Base-by-base conservation (phyloP, 2,888 invertebrate species). In the Epinotia brunnichana region DNA sequence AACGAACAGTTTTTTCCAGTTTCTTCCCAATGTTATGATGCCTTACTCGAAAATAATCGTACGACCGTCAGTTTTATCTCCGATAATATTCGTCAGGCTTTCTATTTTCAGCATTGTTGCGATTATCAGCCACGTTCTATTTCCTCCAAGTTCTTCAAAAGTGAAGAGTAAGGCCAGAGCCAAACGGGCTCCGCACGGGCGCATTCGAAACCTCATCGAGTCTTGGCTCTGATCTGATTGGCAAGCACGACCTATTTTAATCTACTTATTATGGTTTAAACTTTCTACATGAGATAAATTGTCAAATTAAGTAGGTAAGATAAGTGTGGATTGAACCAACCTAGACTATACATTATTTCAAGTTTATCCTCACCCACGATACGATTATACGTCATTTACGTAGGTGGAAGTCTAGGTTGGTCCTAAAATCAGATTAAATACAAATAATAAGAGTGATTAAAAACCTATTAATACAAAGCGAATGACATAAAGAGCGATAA, bases 81-180 rank as follows among this genome's bases (percentile, higher is more conserved):
- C 35, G 7, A 9, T 64, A 35, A 9, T 9, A 35, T 51, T 41
- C 9, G 9, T 21, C 7, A 13, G 24, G 51, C 62, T 56, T 67
- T 53, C 44, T 67, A 60, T 67, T 67, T n/a, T 67, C 59, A 19
- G n/a, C 21, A 5, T 48, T 48, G 57, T 67, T 67, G 56, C 61
- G 54, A 41, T 35, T 62, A 35, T 10, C 54, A 24, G 64, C 19
- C 39, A 29, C 71, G 66, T 54, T 67, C 67, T 54, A 41, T 67
- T 71, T 54, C 19, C 21, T 71, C 41, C 41, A 19, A 17, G 10
- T 53, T 56, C 41, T 56, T 48, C 29, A 54, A 41, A 66, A 66
- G 21, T 19, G 53, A 17, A 54, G n/a, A 41, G 39, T 66, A 21
- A 48, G 21, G 11, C 21, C 39, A 54, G 21, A 39, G 0, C 7